These are phyloP conservation scores for Epsilonema sp. DNA, from an alignment of 2,888 invertebrate species.

Conservation along the genomic window DNA sequence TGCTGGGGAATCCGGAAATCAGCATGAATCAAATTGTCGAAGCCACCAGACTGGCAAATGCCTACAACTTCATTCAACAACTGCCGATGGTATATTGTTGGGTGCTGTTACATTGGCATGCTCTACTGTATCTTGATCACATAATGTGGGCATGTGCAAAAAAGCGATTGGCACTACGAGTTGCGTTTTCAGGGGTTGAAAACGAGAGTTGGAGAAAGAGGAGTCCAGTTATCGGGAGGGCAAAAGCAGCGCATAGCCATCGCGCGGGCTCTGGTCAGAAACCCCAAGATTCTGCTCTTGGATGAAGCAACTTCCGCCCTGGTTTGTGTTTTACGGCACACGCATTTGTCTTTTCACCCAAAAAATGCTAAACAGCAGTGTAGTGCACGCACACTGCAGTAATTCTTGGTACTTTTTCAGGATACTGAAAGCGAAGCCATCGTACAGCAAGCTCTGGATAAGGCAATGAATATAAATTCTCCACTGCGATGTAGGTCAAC, in stretches of 20 bases:
- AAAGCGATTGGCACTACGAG: no score
- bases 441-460: slow-evolving; percentile 25
- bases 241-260: slow-evolving; percentile 31
- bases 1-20: slow-evolving; percentile 44
- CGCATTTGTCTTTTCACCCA: no score
- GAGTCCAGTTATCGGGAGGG: slow-evolving; percentile 29
- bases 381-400: no score
- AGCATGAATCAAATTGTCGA: slow-evolving; percentile 13
- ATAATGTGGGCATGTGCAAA: no score
- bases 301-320: slow-evolving; percentile 33
- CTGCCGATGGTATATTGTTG: slow-evolving; percentile 19
- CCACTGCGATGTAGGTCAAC: no score
- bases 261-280: slow-evolving; percentile 25
- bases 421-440: slow-evolving; percentile 30
- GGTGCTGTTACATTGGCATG: no score
- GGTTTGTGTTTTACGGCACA: no score
- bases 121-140: no score
- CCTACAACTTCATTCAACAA: slow-evolving; percentile 22
- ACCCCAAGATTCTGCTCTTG: slow-evolving; percentile 29
- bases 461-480: no score
- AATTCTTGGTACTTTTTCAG: no score
- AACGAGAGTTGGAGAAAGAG: slow-evolving; percentile 28
- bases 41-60: slow-evolving; percentile 18
- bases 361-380: no score
- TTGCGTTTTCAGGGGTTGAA: slow-evolving; percentile 10